Evolutionary conservation across 2,797 vertebrate genomes (phyloP), one percentile per base, ranked within the genome.

Genomic region (Yasuhikotakia modesta): DNA sequence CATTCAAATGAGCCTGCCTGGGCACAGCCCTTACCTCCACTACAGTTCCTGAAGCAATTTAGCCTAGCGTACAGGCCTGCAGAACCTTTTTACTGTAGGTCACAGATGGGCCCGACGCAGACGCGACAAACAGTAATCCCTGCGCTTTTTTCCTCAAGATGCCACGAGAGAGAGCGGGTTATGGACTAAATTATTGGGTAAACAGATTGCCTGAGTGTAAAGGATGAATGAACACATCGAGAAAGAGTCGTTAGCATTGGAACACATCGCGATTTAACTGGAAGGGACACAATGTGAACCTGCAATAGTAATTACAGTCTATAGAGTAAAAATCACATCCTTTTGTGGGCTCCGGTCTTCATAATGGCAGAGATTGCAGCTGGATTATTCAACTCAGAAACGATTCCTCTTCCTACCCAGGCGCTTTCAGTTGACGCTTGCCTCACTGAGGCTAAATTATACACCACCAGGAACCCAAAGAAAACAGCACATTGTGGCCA

Each of bases 221-320:
- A 87, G 88, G 85, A 89, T 90, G 87, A 87, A 88, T 88, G 86
- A 89, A 88, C 87, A 87, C 88, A 87, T 88, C 85, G 87, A 85
- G 87, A 88, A 79, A 72, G 80, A 84, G 82, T 89, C 83, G 87
- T 91, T 88, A 89, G 82, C 82, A 72, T 63, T 87, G 85, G 82
- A 13, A 70, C 81, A 79, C 80, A 85, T 76, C 85, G 84, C 79
- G 79, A 87, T 86, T 87, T 79, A 87, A 90, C 88, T 85, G 72
- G 74, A 84, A 86, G 87, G 79, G 70, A 66, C 76, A 80, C 83
- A 84, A 84, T 86, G 73, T 79, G 78, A 84, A 87, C 83, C 61
- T 80, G 67, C 66, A 74, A 80, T 70, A 71, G 73, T 86, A 88
- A 89, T 89, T 88, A 86, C 84, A 82, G 70, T 81, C 79, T 87